Percentiles rank a stretch among this genome's conserved stretches.
These are phyloP conservation scores for Drosophila prostipennis DNA, from an alignment of 2,888 invertebrate species.

Conservation along the genomic window DNA sequence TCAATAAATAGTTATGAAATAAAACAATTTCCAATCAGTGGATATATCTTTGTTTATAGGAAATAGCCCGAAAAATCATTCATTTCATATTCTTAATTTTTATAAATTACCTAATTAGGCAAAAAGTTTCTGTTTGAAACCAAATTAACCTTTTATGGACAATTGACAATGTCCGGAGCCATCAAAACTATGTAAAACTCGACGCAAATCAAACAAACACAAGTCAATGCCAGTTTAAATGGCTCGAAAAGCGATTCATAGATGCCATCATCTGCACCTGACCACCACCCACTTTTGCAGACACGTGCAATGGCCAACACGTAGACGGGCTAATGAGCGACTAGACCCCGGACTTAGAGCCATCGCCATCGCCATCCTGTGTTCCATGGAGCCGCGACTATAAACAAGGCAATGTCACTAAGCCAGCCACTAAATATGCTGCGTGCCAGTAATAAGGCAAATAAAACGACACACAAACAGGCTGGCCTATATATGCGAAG, in stretches of 20 bases:
- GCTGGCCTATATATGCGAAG: conserved; percentile 45
- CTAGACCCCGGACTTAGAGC: conserved; percentile 33
- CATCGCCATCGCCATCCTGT: conserved; percentile 8
- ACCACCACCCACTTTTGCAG: conserved; percentile 18
- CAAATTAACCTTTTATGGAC: too few species aligned
- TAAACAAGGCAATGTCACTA: conserved; percentile 55
- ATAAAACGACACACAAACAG: conserved; percentile 51
- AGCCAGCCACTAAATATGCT: conserved; percentile 74
- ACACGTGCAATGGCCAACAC: conserved; percentile 32
- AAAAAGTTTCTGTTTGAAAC: too few species aligned
- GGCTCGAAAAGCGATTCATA: conserved; percentile 31
- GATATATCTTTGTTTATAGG: too few species aligned
- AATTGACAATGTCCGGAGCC: too few species aligned
- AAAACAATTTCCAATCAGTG: too few species aligned
- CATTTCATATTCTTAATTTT: too few species aligned
- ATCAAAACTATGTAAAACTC: neutral
- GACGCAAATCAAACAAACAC: conserved; percentile 58
- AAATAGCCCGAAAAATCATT: too few species aligned
- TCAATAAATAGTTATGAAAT: too few species aligned
- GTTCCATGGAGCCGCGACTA: conserved; percentile 30
- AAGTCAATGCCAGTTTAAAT: conserved; percentile 66
- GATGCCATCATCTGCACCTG: conserved; percentile 24
- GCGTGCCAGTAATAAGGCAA: conserved; percentile 76
- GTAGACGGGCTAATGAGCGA: conserved; percentile 55
- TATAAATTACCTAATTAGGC: too few species aligned